Evolutionary conservation across 1,140 invertebrate genomes (phyloP), one percentile per base, ranked within the genome.

Genomic region (Steinernema khuongi): DNA sequence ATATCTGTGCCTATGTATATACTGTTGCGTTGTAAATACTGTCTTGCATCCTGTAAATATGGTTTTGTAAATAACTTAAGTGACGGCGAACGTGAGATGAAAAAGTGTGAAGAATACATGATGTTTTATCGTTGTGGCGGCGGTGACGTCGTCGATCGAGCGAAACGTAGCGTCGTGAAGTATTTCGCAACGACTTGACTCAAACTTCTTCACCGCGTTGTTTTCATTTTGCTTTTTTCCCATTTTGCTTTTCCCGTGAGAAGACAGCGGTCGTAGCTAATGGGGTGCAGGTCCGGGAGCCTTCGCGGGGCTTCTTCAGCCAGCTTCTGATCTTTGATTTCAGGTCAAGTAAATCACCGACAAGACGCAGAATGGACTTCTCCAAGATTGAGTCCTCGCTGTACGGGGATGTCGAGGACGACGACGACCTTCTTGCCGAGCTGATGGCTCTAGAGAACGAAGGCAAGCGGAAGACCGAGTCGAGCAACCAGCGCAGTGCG

Each of bases 391-490:
- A 78, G 26, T 69, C 67, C 18, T 4, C 68, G 2, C 44, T 78
- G 0, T 78, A 78, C 43, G 77, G 76, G 4, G 68, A 76, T 33
- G 31, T 77, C 17, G 76, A 77, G 68, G 76, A 74, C 1, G 77
- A 78, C 44, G 77, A 66, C 1, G 77, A 78, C 30, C 41, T 78
- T 17, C 36, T 77, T 7, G 77, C 77, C 22, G 77, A 78, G 36
- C 44, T 78, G 14, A 68, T 68, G 22, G 77, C 76, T 1, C 50
- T 78, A 14, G 77, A 77, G 43, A 68, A 76, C 22, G 75, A 77
- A 32, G 76, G 76, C 26, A 76, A 60, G 31, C 67, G 44, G 14
- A 67, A 72, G 29, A 1, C 14, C 26, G 1, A 74, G 43, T 50
- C 66, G 28, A 32, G 7, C n/a, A 19, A 4, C n/a, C 19, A 18